A percentile compares a stretch with the other conserved stretches of the same genome.
phyloP scores from a whole-genome alignment of 2,113 vertebrate genomes.

The Pseudorhombus dupliciocellatus region DNA sequence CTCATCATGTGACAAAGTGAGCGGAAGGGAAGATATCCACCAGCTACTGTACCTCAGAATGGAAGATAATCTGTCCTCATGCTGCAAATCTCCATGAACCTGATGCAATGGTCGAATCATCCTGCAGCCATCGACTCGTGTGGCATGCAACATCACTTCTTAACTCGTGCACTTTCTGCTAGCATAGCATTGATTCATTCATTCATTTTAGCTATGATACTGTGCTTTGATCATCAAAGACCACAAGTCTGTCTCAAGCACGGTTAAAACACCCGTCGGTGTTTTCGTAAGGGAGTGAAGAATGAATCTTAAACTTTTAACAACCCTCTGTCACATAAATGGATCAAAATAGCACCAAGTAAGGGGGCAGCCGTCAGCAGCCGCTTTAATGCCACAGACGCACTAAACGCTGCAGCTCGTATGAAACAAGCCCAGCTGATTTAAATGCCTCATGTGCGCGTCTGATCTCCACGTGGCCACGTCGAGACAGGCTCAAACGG shows the following conservation, averaged over 20 bases:
- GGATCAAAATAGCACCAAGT: background rate
- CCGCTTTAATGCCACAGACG: background rate
- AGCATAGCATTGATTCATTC: background rate
- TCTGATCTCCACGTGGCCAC: background rate
- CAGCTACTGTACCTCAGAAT: background rate
- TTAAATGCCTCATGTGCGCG: background rate
- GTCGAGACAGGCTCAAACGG: background rate
- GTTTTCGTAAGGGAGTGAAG: background rate
- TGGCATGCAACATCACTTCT: background rate
- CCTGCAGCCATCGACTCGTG: no score
- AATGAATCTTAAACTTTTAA: background rate
- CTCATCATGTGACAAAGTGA: no score
- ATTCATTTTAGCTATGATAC: background rate
- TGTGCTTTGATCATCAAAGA: constrained; percentile 16
- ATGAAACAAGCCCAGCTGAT: constrained; percentile 3
- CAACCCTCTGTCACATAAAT: background rate
- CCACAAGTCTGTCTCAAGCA: background rate
- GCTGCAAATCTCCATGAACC: no score
- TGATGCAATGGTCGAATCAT: background rate
- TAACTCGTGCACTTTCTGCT: no score
- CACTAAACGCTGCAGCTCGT: background rate
- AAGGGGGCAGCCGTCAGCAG: background rate
- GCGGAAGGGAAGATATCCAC: background rate
- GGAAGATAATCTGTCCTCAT: background rate
- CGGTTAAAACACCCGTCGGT: background rate